phyloP scores from a whole-genome alignment of 2,888 invertebrate genomes.

The Bembecia ichneumoniformis region DNA sequence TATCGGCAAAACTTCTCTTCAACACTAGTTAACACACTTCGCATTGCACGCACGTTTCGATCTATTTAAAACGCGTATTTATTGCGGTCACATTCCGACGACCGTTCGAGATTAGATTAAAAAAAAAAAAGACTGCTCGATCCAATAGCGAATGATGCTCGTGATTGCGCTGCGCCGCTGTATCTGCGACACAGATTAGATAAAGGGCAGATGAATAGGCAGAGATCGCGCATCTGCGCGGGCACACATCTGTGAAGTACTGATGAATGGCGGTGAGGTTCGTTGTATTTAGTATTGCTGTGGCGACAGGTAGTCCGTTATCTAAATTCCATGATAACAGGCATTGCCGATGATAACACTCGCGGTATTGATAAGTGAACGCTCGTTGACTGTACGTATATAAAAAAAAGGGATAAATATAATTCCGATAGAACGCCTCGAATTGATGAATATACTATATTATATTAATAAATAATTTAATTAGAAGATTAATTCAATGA shows the following conservation, averaged over 20 bases:
- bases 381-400: slow-evolving; percentile 16
- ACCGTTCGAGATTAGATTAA: slow-evolving; percentile 32
- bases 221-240: slow-evolving; percentile 36
- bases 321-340: slow-evolving; percentile 40
- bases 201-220: slow-evolving; percentile 23
- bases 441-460: too few relatives aligned
- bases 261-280: slow-evolving; percentile 16
- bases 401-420: background rate
- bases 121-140: slow-evolving; percentile 23
- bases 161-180: slow-evolving; percentile 51
- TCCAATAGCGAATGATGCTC: slow-evolving; percentile 43
- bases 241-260: slow-evolving; percentile 18
- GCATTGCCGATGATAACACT: slow-evolving; percentile 30
- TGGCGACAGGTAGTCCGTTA: slow-evolving; percentile 26
- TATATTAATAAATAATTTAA: too few relatives aligned
- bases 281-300: slow-evolving; percentile 19
- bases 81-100: slow-evolving; percentile 23
- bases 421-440: background rate
- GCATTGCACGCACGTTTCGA: background rate
- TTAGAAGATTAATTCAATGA: too few relatives aligned
- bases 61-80: slow-evolving; percentile 1
- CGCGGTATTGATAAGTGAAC: slow-evolving; percentile 15
- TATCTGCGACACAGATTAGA: slow-evolving; percentile 44
- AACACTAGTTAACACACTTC: slow-evolving; percentile 2
- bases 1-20: slow-evolving; percentile 2